Evolutionary conservation across 1,140 invertebrate genomes (phyloP).

Genomic region (Ladona fulva): DNA sequence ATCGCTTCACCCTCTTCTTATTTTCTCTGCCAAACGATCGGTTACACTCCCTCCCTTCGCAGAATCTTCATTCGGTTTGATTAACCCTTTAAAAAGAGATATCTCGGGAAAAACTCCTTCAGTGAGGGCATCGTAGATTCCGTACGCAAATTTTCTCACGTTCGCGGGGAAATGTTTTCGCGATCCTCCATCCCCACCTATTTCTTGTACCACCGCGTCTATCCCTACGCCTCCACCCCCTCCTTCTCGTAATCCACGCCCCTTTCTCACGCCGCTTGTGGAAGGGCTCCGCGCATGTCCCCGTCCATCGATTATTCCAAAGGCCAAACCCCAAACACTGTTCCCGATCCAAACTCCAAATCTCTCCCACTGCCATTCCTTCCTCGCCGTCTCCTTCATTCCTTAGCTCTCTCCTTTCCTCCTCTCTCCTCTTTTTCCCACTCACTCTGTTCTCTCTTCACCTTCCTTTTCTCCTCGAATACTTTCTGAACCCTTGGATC

Average conservation of each 20-base stretch:
- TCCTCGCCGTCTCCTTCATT: neutral
- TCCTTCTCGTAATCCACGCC: neutral
- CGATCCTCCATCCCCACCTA: neutral
- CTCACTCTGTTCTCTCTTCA: too few species aligned
- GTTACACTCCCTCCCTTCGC: neutral
- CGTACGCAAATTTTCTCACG: constrained; percentile 4
- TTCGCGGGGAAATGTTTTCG: neutral
- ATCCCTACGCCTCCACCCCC: neutral
- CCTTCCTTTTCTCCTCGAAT: neutral
- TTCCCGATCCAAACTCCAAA: neutral
- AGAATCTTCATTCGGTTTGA: too few species aligned
- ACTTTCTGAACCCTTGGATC: neutral
- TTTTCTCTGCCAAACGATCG: neutral
- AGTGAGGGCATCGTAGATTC: too few species aligned
- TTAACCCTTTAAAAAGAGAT: too few species aligned
- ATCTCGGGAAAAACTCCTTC: too few species aligned
- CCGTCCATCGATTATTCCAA: neutral
- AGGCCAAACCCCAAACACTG: neutral
- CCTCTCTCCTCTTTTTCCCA: neutral
- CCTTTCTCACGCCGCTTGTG: neutral
- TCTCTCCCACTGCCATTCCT: neutral
- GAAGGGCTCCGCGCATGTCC: neutral
- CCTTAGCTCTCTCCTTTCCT: neutral
- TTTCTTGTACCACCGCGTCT: neutral
- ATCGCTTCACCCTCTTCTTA: neutral